Conservation (phyloP, 2,797 vertebrate genomes). For the Pseudocheirus occidentalis region DNA sequence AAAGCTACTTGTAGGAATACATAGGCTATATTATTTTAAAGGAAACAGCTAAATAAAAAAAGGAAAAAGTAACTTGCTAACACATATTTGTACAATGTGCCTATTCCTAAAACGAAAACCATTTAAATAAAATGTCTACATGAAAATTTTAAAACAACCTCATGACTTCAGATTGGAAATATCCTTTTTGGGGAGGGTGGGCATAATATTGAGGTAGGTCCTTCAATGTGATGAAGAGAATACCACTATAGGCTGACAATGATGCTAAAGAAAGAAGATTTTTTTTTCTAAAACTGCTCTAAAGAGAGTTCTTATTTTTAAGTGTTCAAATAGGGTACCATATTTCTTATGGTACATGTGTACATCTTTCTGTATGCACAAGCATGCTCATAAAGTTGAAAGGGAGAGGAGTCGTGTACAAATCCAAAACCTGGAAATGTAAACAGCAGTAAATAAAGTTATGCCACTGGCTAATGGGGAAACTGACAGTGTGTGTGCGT, state of each 20-base stretch:
- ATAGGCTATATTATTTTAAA: conserved; percentile 56
- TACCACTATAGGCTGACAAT: neutral
- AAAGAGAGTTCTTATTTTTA: neutral
- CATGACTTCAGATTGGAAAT: neutral
- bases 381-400: rapidly evolving
- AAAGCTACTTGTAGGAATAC: conserved; percentile 52
- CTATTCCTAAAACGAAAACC: conserved; percentile 18
- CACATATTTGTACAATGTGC: conserved; percentile 41
- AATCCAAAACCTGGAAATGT: neutral
- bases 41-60: conserved; percentile 22
- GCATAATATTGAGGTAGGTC: neutral
- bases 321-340: neutral
- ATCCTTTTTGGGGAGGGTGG: neutral
- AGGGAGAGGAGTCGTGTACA: neutral
- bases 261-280: neutral
- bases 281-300: neutral
- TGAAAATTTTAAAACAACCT: conserved; percentile 1
- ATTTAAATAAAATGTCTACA: conserved; percentile 1
- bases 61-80: conserved; percentile 51
- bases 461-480: neutral
- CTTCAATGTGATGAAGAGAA: neutral
- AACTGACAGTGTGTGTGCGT: neutral
- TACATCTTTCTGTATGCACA: neutral
- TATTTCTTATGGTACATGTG: neutral
- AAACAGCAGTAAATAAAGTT: neutral